phyloP scores from a whole-genome alignment of 2,888 invertebrate genomes.

The Ptychoptera contaminata region DNA sequence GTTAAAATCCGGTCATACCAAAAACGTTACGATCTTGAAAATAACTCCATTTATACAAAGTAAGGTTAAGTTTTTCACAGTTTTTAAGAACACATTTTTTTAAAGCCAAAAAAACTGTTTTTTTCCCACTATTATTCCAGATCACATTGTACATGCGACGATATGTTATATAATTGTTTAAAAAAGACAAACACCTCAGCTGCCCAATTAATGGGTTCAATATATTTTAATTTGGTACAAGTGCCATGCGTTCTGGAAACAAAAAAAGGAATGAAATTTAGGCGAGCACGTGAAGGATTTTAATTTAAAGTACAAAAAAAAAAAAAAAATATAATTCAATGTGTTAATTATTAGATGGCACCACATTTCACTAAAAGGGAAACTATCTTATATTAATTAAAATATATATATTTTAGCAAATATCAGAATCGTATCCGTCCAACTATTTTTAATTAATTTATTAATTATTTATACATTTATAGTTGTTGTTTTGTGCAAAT shows the following conservation, averaged over 20 bases:
- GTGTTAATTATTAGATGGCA: no score
- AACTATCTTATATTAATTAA: no score
- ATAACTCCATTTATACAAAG: slow-evolving; percentile 72
- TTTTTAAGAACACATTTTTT: background rate
- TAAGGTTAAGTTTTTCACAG: slow-evolving; percentile 26
- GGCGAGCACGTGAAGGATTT: slow-evolving; percentile 5
- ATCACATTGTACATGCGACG: slow-evolving; percentile 80
- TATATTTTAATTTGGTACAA: slow-evolving; percentile 71
- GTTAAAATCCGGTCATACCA: slow-evolving; percentile 45
- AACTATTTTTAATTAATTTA: no score
- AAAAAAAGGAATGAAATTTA: slow-evolving; percentile 3
- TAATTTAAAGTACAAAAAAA: background rate
- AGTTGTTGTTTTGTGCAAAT: no score
- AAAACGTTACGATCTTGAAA: slow-evolving; percentile 62
- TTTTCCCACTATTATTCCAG: slow-evolving; percentile 24
- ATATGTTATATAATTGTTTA: slow-evolving; percentile 65
- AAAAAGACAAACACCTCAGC: slow-evolving; percentile 56
- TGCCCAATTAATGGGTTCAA: slow-evolving; percentile 59
- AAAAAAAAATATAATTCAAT: no score
- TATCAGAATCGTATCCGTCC: no score
- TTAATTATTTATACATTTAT: no score
- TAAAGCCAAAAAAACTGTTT: background rate
- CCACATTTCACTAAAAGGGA: no score
- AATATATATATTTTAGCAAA: no score
- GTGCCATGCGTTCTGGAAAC: slow-evolving; percentile 2